phyloP scores from a whole-genome alignment of 2,797 vertebrate genomes.

The Capromys pilorides region DNA sequence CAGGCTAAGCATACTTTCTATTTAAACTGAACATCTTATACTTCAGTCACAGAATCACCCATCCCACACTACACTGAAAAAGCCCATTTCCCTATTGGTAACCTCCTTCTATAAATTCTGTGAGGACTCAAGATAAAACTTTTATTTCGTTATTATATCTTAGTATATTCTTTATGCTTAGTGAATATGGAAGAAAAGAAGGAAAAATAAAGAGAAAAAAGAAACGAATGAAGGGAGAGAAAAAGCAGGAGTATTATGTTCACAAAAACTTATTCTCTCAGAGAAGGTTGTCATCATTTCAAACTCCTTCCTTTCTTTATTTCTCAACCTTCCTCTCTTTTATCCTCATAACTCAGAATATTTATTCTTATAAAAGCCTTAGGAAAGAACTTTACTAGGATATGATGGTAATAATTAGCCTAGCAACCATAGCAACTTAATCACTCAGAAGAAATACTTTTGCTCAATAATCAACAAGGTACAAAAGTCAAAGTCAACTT shows the following conservation, averaged over 20 bases:
- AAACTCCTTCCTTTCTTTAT: neutral
- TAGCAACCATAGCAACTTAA: conserved; percentile 19
- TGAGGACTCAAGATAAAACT: conserved; percentile 14
- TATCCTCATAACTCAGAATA: conserved; percentile 25
- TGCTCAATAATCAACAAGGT: conserved; percentile 3
- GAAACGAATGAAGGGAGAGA: neutral
- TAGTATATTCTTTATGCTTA: conserved; percentile 45
- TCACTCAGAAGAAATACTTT: conserved; percentile 39
- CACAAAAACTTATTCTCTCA: conserved; percentile 39
- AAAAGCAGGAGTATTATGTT: neutral
- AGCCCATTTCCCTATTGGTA: conserved; percentile 40
- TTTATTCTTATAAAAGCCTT: conserved; percentile 14
- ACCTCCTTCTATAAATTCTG: conserved; percentile 20
- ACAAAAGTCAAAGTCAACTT: conserved; percentile 10
- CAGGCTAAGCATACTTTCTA: conserved; percentile 12
- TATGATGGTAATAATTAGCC: neutral
- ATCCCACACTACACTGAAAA: conserved; percentile 28
- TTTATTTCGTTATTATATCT: conserved; percentile 50
- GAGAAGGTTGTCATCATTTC: conserved; percentile 6
- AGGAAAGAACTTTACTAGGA: neutral
- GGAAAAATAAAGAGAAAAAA: neutral
- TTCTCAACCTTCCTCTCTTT: conserved; percentile 52
- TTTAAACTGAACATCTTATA: conserved; percentile 40
- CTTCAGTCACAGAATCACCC: conserved; percentile 29
- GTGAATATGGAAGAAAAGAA: conserved; percentile 42